Evolutionary conservation across 2,888 invertebrate species (phyloP).

Genomic region (Petrolisthes manimaculis): DNA sequence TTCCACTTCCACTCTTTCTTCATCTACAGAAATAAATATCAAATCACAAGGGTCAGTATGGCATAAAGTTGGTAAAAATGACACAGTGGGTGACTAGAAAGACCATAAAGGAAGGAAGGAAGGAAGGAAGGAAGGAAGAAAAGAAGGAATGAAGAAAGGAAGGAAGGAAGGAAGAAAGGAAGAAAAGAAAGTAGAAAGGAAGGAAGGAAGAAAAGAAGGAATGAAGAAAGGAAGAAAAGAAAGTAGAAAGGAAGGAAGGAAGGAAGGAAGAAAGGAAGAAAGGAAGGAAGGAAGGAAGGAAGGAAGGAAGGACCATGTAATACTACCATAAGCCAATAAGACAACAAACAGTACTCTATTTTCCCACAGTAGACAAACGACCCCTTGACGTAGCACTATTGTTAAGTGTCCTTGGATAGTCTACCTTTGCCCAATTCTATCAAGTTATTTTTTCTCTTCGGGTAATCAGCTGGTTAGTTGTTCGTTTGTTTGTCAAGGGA

Average conservation of each 20-base stretch:
- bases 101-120: neutral
- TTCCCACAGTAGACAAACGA: too few species aligned
- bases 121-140: neutral
- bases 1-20: slow-evolving; percentile 5
- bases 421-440: too few species aligned
- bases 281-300: neutral
- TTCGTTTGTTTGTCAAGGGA: too few species aligned
- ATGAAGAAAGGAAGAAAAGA: neutral
- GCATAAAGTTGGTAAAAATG: neutral
- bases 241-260: neutral
- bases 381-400: too few species aligned
- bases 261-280: neutral
- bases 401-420: too few species aligned
- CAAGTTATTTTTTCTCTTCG: too few species aligned
- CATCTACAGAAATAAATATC: neutral
- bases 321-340: too few species aligned
- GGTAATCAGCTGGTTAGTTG: too few species aligned
- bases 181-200: neutral
- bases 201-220: neutral
- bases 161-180: neutral
- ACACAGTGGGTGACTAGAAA: neutral
- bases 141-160: neutral
- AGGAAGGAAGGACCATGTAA: neutral
- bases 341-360: too few species aligned
- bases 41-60: neutral